phyloP scores from a whole-genome alignment of 37 sponge, comb jelly and placozoan genomes.

The Haliclona indistincta region DNA sequence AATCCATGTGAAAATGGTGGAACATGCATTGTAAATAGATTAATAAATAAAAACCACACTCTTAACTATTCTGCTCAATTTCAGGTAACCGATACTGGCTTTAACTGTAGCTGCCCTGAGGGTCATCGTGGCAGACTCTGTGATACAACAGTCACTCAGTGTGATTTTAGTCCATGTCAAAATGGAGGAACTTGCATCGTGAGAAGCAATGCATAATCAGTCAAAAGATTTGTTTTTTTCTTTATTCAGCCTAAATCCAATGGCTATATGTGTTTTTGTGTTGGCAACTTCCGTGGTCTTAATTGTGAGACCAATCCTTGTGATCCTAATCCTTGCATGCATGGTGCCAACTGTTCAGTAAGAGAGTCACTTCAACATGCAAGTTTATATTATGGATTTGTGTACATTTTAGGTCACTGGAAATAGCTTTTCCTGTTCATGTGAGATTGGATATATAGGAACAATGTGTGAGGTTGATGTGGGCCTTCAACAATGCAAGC shows the following conservation, averaged over 20 bases:
- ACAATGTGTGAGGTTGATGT: slow-evolving; percentile 10
- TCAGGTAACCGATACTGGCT: neutral
- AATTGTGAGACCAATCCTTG: neutral
- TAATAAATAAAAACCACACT: neutral
- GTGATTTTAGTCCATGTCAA: neutral
- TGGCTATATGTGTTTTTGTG: no score
- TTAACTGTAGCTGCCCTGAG: neutral
- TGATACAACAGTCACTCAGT: neutral
- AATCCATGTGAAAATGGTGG: slow-evolving; percentile 14
- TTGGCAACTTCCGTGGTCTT: neutral
- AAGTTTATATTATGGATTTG: neutral
- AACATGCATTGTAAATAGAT: neutral
- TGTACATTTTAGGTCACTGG: neutral
- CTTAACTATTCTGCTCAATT: neutral
- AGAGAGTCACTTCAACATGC: neutral
- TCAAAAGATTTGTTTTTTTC: no score
- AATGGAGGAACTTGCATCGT: slow-evolving; percentile 2
- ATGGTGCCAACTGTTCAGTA: neutral
- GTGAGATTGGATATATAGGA: slow-evolving; percentile 20
- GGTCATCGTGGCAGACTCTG: neutral
- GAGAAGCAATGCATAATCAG: no score
- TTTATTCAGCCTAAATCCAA: no score
- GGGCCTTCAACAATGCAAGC: neutral
- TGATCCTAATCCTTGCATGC: neutral
- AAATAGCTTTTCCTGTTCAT: neutral